Percentiles rank a stretch among this genome's conserved stretches.
phyloP scores from a whole-genome alignment of 2,797 vertebrate species.

The Phrynocephalus guinanensis region DNA sequence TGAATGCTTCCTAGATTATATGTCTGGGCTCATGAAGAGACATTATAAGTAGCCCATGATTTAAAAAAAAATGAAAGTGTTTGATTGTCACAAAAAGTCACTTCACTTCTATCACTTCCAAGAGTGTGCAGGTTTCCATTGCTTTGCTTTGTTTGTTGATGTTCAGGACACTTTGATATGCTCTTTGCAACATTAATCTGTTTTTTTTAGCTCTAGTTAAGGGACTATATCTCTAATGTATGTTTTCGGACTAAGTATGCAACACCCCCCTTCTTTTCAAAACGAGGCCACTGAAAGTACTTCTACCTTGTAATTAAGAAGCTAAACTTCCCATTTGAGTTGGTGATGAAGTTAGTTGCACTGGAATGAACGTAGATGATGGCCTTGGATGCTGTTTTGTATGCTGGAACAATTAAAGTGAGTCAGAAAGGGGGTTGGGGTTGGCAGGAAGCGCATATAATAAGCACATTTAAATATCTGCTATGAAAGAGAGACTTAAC shows the following conservation, averaged over 20 bases:
- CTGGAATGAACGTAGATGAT: background rate
- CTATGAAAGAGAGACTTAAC: conserved; percentile 62
- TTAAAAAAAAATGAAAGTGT: too few relatives aligned
- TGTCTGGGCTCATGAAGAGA: too few relatives aligned
- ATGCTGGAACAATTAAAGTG: conserved; percentile 42
- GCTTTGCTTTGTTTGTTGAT: too few relatives aligned
- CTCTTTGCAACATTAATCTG: too few relatives aligned
- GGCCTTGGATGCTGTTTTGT: conserved; percentile 15
- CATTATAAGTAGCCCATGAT: too few relatives aligned
- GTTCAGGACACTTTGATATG: too few relatives aligned
- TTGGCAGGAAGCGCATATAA: conserved; percentile 12
- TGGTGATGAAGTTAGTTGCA: background rate
- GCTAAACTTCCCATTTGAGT: background rate
- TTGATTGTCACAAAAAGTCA: too few relatives aligned
- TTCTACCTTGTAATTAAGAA: background rate
- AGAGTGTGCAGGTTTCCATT: too few relatives aligned
- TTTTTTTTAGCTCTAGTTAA: too few relatives aligned
- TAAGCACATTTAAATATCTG: conserved; percentile 44
- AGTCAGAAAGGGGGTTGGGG: background rate
- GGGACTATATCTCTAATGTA: background rate
- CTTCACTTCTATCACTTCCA: too few relatives aligned
- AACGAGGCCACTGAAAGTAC: background rate
- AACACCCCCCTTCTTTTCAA: background rate
- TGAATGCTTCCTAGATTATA: too few relatives aligned
- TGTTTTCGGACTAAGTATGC: background rate